Base-by-base conservation (phyloP, 23 tunicate species). In the Trididemnum miniatum region DNA sequence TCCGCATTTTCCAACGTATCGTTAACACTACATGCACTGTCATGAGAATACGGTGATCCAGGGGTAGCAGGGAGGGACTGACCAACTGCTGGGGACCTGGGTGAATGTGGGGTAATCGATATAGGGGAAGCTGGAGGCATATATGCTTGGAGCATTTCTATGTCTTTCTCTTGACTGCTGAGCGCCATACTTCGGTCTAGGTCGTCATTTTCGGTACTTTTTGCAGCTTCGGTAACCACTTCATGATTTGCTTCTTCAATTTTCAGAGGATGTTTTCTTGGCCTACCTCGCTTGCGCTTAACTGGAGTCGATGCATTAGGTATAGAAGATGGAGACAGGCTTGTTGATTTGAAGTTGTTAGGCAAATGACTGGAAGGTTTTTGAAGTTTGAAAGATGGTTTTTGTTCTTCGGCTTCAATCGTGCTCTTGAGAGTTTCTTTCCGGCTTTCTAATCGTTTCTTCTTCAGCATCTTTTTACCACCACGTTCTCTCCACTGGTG, bases 281-380 rank as follows among this genome's bases (percentile, higher is more conserved):
- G 94, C 35, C 94, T 52, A 20, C 94, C 94, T 1, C 87, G 78
- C 1, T 86, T 86, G 9, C 94, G 54, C 31, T 85, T 85, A 1
- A 66, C 83, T 32, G 69, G 69, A 20, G 25, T 27, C 25, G 69
- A 12, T 49, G 18, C 57, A 9, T 49, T 49, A 12, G 18, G 57
- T 9, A 9, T n/a, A n/a, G n/a, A n/a, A n/a, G n/a, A n/a, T n/a
- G n/a, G n/a, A n/a, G n/a, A n/a, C n/a, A n/a, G n/a, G n/a, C n/a
- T n/a, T n/a, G n/a, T n/a, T n/a, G n/a, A n/a, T n/a, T n/a, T n/a
- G n/a, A n/a, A n/a, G n/a, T n/a, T n/a, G n/a, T n/a, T n/a, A n/a
- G n/a, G n/a, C n/a, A n/a, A n/a, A n/a, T n/a, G n/a, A n/a, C n/a
- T n/a, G n/a, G n/a, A n/a, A n/a, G n/a, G n/a, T n/a, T n/a, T n/a